These are phyloP conservation scores for Thalassarche chlororhynchos DNA, from an alignment of 2,113 vertebrate species.

Conservation along the genomic window DNA sequence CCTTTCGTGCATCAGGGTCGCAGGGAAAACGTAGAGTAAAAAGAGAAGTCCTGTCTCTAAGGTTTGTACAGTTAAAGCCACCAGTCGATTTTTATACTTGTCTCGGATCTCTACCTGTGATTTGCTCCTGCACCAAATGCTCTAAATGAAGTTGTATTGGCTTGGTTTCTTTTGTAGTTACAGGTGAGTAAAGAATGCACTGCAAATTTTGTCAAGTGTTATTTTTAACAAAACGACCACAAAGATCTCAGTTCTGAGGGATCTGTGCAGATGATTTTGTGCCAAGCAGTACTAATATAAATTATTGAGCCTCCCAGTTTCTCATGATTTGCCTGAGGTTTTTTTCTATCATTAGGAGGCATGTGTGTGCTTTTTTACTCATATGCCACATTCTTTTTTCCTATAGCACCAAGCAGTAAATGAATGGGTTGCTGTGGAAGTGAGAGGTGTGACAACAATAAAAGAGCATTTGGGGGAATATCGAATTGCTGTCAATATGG, in stretches of 20 bases:
- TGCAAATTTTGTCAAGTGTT: not conserved
- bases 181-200: not conserved
- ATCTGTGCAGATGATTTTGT: not conserved
- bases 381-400: not conserved
- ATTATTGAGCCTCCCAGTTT: not conserved
- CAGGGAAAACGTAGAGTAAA: not conserved
- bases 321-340: not conserved
- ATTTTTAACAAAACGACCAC: not conserved
- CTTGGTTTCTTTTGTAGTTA: not conserved
- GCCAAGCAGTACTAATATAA: not conserved
- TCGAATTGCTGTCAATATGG: not conserved
- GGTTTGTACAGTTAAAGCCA: not conserved
- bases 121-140: not conserved
- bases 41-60: not conserved
- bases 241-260: not conserved
- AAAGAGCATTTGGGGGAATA: not conserved
- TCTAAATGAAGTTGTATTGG: not conserved
- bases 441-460: not conserved
- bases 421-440: not conserved
- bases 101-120: not conserved
- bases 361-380: not conserved
- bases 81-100: fast-evolving
- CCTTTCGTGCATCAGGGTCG: not conserved
- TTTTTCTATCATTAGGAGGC: not conserved
- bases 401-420: not conserved